Evolutionary conservation across 1,140 invertebrate species (phyloP), one percentile per base, ranked within the genome.

Genomic region (Sitobion miscanthi): DNA sequence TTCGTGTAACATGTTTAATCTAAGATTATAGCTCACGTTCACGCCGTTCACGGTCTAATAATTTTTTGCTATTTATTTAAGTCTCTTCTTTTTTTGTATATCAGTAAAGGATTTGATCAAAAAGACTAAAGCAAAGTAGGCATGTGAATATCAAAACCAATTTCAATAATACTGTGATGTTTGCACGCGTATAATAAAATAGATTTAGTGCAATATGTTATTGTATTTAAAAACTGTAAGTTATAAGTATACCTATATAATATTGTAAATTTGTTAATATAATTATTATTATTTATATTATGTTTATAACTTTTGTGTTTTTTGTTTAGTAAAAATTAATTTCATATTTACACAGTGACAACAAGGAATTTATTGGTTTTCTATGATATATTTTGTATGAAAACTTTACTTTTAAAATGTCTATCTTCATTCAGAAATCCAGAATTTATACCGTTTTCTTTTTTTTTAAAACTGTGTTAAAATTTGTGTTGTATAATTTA

Each of bases 11-110:
- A 35, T 54, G 21, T 89, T 89, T 89, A 57, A 89, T 49, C 49
- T 49, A 49, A 89, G 47, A 89, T 89, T 89, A 89, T 54, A 42
- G 30, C 88, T 57, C 23, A 52, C 49, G 7, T 57, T 35, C 87
- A 89, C n/a, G 87, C 47, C 35, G 14, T 54, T n/a, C 88, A 89
- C n/a, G 49, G 88, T 54, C 38, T 35, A 38, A 38, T 57, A 57
- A 89, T 89, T 89, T 23, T 89, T 38, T 25, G 47, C n/a, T 86
- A 86, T 86, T 86, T 86, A 86, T 86, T 30, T 47, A 7, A 30
- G 85, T 45, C 42, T 42, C 25, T 86, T 86, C 85, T 42, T 86
- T 86, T 42, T 47, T 47, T 86, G 42, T 45, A n/a, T 0, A 47
- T 9, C 42, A 47, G 85, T 30, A 45, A 47, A 47, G 23, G 85